Conservation (phyloP, 1,140 invertebrate species). For the Drosophila guanche region DNA sequence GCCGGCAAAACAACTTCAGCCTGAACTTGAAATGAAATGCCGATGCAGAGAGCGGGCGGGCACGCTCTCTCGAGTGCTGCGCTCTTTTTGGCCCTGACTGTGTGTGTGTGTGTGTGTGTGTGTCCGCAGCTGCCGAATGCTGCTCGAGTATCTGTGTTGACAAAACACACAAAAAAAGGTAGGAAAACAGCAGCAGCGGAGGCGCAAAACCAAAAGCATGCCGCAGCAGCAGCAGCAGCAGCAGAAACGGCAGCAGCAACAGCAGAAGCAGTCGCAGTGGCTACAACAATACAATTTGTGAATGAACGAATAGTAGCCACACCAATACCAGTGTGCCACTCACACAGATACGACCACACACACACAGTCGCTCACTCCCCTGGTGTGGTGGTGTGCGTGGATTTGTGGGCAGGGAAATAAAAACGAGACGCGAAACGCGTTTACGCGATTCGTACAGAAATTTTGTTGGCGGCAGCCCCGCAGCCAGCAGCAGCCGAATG, state of each 20-base stretch:
- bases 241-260: constrained; percentile 34
- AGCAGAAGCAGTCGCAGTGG: constrained; percentile 2
- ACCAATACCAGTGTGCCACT: constrained; percentile 47
- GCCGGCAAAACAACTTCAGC: constrained; percentile 73
- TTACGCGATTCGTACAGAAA: constrained; percentile 83
- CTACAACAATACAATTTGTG: constrained; percentile 68
- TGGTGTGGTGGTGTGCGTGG: constrained; percentile 58
- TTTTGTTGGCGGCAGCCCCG: constrained; percentile 41
- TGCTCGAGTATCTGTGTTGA: constrained; percentile 55
- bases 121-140: constrained; percentile 19
- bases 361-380: constrained; percentile 8
- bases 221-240: constrained; percentile 40
- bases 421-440: constrained; percentile 83
- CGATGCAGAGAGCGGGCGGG: constrained; percentile 56
- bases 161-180: constrained; percentile 63
- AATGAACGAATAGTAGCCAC: constrained; percentile 78
- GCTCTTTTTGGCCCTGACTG: not conserved
- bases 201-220: constrained; percentile 61
- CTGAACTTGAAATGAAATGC: constrained; percentile 79
- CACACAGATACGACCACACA: constrained; percentile 40
- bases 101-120: constrained; percentile 27
- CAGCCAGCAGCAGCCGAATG: constrained; percentile 41
- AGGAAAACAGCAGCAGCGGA: constrained; percentile 16
- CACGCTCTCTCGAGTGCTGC: constrained; percentile 25
- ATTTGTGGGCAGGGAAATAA: constrained; percentile 83